Conservation (phyloP, 2,113 vertebrate genomes). For the Archilochus colubris region DNA sequence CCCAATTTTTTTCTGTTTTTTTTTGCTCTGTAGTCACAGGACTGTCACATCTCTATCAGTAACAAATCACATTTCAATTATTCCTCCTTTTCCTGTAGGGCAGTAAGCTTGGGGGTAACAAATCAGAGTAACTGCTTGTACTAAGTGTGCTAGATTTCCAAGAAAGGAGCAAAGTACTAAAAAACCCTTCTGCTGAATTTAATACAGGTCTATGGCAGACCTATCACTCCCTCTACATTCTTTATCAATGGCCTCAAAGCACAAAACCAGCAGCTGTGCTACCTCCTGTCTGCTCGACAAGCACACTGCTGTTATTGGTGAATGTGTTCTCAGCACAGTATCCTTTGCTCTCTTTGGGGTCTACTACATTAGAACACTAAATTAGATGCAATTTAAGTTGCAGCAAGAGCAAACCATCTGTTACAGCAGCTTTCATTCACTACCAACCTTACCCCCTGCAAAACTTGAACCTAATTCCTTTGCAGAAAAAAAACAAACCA, state of each 20-base stretch:
- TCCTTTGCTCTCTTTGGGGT: neutral
- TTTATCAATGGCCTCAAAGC: neutral
- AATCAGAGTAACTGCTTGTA: neutral
- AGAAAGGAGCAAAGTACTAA: neutral
- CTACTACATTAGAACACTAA: neutral
- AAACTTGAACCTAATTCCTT: neutral
- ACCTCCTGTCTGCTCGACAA: neutral
- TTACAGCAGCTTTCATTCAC: neutral
- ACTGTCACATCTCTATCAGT: neutral
- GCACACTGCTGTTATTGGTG: neutral
- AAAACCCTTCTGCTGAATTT: neutral
- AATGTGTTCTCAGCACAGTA: neutral
- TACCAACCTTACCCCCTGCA: too few relatives aligned
- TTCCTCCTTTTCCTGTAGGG: neutral
- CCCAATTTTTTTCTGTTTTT: neutral
- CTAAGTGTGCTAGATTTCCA: neutral
- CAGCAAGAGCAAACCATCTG: neutral
- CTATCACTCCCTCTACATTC: neutral
- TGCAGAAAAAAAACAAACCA: neutral
- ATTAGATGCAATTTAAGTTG: neutral
- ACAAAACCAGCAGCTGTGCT: neutral
- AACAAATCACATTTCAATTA: neutral
- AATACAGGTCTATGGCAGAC: neutral
- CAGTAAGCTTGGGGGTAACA: neutral
- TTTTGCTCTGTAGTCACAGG: neutral